Percentiles rank a stretch among this genome's conserved stretches.
phyloP scores from a whole-genome alignment of 64 coral and sea anemone genomes.

The Montipora efflorescens region DNA sequence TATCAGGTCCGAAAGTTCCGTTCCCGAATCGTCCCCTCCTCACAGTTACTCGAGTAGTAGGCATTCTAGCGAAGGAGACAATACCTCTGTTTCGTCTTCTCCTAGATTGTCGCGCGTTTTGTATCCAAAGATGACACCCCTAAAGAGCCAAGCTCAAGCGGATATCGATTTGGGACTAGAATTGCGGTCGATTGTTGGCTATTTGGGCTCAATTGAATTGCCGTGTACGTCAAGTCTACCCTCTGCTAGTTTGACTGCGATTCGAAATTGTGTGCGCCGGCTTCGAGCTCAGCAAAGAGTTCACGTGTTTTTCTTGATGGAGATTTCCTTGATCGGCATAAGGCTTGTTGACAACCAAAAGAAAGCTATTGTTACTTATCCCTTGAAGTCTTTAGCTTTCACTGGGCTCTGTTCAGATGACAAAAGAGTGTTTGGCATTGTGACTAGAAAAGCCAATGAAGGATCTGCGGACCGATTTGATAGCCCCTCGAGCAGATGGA shows the following conservation, averaged over 20 bases:
- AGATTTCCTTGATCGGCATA: conserved; percentile 76
- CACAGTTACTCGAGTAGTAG: conserved; percentile 49
- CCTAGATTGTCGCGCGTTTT: conserved; percentile 35
- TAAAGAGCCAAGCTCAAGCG: neutral
- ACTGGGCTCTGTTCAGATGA: conserved; percentile 92
- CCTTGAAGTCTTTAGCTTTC: conserved; percentile 84
- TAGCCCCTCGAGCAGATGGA: conserved; percentile 34
- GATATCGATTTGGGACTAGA: conserved; percentile 49
- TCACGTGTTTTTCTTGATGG: conserved; percentile 82
- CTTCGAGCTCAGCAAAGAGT: conserved; percentile 83
- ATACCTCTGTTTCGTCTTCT: neutral
- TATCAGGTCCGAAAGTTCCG: conserved; percentile 62
- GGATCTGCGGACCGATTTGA: conserved; percentile 2
- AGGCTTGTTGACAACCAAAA: conserved; percentile 67
- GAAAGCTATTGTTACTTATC: conserved; percentile 83
- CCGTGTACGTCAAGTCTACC: conserved; percentile 84
- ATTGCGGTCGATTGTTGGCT: conserved; percentile 80
- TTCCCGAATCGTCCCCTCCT: conserved; percentile 16
- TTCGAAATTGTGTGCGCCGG: conserved; percentile 85
- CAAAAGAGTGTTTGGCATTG: conserved; percentile 93
- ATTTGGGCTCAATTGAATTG: conserved; percentile 96
- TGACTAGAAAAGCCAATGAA: conserved; percentile 82
- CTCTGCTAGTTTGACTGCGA: conserved; percentile 80
- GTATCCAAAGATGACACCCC: conserved; percentile 51
- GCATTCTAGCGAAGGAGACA: conserved; percentile 48